Conservation (phyloP, 2,797 vertebrate genomes). For the Pteronotus mesoamericanus region DNA sequence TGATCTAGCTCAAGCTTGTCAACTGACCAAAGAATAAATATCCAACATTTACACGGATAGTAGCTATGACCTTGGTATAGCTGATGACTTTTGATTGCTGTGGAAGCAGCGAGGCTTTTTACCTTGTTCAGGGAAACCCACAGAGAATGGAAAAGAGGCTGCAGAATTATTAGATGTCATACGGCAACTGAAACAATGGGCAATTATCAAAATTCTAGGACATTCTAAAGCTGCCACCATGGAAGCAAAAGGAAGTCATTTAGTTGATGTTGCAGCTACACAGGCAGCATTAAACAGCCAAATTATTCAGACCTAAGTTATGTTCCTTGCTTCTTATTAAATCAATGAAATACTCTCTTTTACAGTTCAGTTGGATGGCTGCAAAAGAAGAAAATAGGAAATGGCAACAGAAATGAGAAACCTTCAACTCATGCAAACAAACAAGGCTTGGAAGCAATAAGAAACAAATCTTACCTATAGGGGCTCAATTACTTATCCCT, state of each 20-base stretch:
- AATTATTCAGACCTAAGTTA: background rate
- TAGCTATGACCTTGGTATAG: no score
- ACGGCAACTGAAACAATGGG: background rate
- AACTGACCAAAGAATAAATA: background rate
- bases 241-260: background rate
- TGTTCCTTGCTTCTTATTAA: background rate
- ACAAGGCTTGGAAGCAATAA: background rate
- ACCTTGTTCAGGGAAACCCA: background rate
- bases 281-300: background rate
- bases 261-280: background rate
- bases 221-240: background rate
- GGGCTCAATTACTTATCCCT: background rate
- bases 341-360: background rate
- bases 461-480: background rate
- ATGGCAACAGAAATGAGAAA: background rate
- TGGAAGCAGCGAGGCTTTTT: background rate
- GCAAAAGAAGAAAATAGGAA: background rate
- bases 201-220: background rate
- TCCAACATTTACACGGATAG: background rate
- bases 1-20: background rate
- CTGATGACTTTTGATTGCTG: background rate
- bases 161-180: background rate
- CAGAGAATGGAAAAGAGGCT: background rate
- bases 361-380: background rate
- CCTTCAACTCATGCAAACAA: background rate